These are phyloP conservation scores for Porites cylindrica DNA, from an alignment of 92 coral and sea anemone genomes.

Conservation along the genomic window DNA sequence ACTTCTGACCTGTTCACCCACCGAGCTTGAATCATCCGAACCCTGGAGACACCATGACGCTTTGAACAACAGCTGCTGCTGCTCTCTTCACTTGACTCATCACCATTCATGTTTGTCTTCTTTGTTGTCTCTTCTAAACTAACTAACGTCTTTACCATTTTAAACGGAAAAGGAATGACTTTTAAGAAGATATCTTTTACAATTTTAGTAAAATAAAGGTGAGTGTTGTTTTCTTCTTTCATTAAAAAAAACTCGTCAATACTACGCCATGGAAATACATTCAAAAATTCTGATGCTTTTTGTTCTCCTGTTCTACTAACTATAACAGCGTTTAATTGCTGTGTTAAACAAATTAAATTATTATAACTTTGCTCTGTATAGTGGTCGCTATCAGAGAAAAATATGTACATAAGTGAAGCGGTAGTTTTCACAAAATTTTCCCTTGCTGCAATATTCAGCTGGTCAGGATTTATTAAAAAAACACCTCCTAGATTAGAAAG, in stretches of 20 bases:
- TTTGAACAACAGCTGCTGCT: not conserved
- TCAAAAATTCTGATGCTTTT: constrained; percentile 14
- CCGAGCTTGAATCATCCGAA: rapidly evolving
- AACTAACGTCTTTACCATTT: constrained; percentile 12
- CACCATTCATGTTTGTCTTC: not conserved
- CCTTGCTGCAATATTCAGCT: not conserved
- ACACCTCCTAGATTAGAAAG: not conserved
- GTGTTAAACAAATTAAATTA: not conserved
- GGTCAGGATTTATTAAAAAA: not conserved
- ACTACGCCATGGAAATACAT: not conserved
- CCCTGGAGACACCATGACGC: not conserved
- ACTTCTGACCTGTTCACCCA: not conserved
- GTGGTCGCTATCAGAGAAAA: not conserved
- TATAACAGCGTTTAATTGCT: not conserved
- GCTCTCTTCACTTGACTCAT: not conserved
- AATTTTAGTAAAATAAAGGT: not conserved
- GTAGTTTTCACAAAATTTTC: not conserved
- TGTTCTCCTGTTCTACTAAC: constrained; percentile 18
- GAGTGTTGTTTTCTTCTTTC: not conserved
- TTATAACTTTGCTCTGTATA: not conserved
- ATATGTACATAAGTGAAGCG: not conserved
- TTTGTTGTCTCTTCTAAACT: not conserved
- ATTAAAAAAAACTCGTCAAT: not conserved
- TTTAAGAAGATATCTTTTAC: too few species aligned
- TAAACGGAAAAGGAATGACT: not conserved